Base-by-base conservation (phyloP, 2,113 vertebrate species). In the Rhineura floridana region DNA sequence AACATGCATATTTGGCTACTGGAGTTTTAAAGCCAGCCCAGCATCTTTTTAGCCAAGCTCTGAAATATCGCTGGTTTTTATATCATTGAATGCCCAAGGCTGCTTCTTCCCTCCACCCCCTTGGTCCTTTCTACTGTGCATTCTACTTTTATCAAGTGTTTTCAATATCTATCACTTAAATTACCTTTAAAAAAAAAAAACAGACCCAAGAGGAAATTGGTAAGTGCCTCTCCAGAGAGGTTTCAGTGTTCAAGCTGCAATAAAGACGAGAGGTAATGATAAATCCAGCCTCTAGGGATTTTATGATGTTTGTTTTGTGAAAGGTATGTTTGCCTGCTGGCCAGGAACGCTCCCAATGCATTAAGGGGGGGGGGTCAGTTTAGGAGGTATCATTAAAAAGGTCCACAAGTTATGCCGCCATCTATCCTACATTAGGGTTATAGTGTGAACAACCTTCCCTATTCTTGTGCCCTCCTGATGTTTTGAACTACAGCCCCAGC, bases 101-200 rank as follows among this genome's bases (percentile, higher is more conserved):
- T 96, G n/a, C n/a, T n/a, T n/a, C n/a, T n/a, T n/a, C n/a, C n/a
- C n/a, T n/a, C n/a, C n/a, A n/a, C n/a, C n/a, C n/a, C n/a, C 79
- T 87, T 91, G n/a, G 91, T 92, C 90, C 92, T 93, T 90, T 95
- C 94, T 96, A 96, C 96, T 97, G 97, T 96, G 96, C 96, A 96
- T 96, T 96, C 96, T 95, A 96, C 95, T 96, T 94, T 95, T 94
- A 96, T 96, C 96, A 96, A 96, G 95, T 97, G 96, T 96, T 96
- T 94, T 96, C 96, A 96, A 97, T 97, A 97, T 97, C 97, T 97
- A 97, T 93, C 96, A 96, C 94, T 96, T 95, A 94, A 95, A 94
- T 96, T 95, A 95, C 93, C 94, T 95, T 96, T 33, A 33, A 33
- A 30, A 42, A 55, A 46, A 46, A 10, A 48, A 42, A 5, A 67